A percentile compares a stretch with the other conserved stretches of the same genome.
Conservation (phyloP, 2,113 vertebrate species). For the Azemiops feae region DNA sequence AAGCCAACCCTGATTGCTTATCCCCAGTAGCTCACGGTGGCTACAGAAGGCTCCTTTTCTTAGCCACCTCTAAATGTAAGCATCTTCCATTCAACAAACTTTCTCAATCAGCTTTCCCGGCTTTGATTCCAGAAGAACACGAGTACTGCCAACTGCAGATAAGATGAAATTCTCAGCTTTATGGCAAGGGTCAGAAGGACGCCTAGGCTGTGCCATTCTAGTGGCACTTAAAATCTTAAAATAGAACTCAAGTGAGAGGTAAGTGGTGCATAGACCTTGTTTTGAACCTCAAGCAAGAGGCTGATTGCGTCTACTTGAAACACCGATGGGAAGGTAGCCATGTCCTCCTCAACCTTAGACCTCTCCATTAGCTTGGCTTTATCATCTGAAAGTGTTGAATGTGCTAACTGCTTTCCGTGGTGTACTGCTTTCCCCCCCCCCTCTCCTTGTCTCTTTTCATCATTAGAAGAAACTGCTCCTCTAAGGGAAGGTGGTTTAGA, state of each 20-base stretch:
- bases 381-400: conserved; percentile 11
- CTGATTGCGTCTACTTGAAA: conserved; percentile 9
- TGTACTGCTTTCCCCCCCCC: background rate
- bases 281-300: background rate
- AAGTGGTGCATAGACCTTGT: conserved; percentile 20
- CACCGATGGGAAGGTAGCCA: conserved; percentile 2
- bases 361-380: conserved; percentile 15
- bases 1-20: too few species aligned
- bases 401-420: background rate
- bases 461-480: too few species aligned
- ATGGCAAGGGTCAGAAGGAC: conserved; percentile 1
- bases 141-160: background rate
- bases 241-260: conserved; percentile 16
- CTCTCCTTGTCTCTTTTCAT: too few species aligned
- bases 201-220: background rate
- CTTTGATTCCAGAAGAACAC: conserved; percentile 3
- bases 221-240: conserved; percentile 18
- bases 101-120: background rate
- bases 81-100: background rate
- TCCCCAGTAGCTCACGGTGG: background rate
- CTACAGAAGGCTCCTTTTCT: background rate
- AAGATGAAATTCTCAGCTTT: background rate
- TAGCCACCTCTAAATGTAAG: background rate
- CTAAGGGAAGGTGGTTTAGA: background rate
- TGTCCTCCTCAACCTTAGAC: background rate